phyloP scores from a whole-genome alignment of 2,888 invertebrate genomes.

The Aromia moschata region DNA sequence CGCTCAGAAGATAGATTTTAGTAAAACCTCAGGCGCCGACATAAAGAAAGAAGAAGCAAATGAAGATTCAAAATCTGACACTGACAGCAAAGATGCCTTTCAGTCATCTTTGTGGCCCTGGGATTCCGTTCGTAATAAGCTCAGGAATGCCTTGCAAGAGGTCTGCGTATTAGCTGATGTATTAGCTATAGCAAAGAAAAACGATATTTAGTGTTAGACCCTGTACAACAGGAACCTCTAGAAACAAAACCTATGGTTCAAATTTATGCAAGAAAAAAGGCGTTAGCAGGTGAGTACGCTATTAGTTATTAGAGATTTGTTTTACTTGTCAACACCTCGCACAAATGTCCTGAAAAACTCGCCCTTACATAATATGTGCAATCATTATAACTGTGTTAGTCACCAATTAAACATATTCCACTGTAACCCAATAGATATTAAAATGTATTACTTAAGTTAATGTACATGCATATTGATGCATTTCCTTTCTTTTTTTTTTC shows the following conservation, averaged over 20 bases:
- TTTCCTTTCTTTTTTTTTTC: too few species aligned
- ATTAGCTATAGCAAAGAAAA: slow-evolving; percentile 90
- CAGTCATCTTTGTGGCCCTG: slow-evolving; percentile 95
- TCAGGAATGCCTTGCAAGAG: slow-evolving; percentile 89
- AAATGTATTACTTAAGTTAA: too few species aligned
- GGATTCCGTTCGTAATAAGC: slow-evolving; percentile 91
- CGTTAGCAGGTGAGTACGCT: slow-evolving; percentile 72
- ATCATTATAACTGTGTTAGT: too few species aligned
- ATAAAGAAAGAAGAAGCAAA: slow-evolving; percentile 72
- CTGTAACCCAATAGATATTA: too few species aligned
- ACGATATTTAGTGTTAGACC: slow-evolving; percentile 93
- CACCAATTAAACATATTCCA: too few species aligned
- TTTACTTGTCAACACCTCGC: too few species aligned
- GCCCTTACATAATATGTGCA: too few species aligned
- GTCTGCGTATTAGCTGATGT: slow-evolving; percentile 93
- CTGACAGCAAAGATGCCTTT: slow-evolving; percentile 78
- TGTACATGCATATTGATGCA: too few species aligned
- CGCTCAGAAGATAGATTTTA: slow-evolving; percentile 95
- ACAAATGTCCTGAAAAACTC: too few species aligned
- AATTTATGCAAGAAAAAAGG: slow-evolving; percentile 93
- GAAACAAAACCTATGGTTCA: slow-evolving; percentile 89
- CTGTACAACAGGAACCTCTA: slow-evolving; percentile 83
- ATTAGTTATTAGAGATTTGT: too few species aligned
- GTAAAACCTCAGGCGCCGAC: slow-evolving; percentile 74
- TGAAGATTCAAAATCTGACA: slow-evolving; percentile 71